A percentile compares a stretch with the other conserved stretches of the same genome.
Conservation (phyloP, 2,797 vertebrate species). For the Allobates femoralis region DNA sequence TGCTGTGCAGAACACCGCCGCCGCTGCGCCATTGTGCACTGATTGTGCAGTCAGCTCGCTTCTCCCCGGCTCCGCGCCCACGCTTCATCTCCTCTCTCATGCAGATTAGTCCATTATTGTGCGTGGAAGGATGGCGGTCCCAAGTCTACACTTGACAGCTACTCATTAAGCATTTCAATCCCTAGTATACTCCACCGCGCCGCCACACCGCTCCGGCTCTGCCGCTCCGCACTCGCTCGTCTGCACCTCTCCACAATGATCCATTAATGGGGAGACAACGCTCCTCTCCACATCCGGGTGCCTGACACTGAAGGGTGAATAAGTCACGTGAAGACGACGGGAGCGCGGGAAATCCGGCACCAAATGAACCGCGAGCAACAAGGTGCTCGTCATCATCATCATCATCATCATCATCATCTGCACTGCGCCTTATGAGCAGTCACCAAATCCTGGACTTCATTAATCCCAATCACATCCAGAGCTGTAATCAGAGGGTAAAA, state of each 20-base stretch:
- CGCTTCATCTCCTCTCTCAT: constrained; percentile 41
- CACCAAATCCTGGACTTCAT: too few relatives aligned
- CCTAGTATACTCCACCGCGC: constrained; percentile 53
- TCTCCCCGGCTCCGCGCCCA: constrained; percentile 47
- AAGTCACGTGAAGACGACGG: constrained; percentile 23
- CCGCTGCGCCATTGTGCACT: constrained; percentile 40
- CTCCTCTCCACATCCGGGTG: constrained; percentile 49
- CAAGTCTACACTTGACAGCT: constrained; percentile 62
- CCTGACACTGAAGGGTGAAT: constrained; percentile 57
- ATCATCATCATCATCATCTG: too few relatives aligned
- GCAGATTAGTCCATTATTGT: constrained; percentile 61
- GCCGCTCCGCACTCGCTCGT: constrained; percentile 42
- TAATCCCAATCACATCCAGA: too few relatives aligned
- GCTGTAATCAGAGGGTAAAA: too few relatives aligned
- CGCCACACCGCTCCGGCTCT: constrained; percentile 26
- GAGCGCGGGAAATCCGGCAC: not conserved
- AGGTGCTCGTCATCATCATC: too few relatives aligned
- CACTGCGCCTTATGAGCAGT: too few relatives aligned
- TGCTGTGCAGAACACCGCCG: constrained; percentile 34
- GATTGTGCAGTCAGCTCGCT: constrained; percentile 50
- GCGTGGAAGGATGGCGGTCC: constrained; percentile 40
- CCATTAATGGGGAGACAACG: constrained; percentile 63
- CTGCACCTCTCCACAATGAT: constrained; percentile 43
- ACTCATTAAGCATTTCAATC: constrained; percentile 66
- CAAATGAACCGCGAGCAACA: not conserved